phyloP scores from a whole-genome alignment of 2,888 invertebrate species.

The Scaptodrosophila latifasciaeformis region DNA sequence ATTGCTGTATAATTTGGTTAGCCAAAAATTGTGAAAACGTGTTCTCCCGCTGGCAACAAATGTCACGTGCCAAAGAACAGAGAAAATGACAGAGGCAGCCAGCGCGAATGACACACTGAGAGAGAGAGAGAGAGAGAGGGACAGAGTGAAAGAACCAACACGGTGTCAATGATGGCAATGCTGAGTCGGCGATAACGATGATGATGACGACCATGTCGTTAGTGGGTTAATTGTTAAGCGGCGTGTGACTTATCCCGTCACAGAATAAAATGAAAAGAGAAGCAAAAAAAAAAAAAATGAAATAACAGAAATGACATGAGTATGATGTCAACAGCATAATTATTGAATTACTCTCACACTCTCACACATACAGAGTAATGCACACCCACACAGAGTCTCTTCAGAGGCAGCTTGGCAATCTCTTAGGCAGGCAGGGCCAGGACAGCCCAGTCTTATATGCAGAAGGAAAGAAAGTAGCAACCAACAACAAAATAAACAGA shows the following conservation, averaged over 20 bases:
- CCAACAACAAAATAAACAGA: too few species aligned
- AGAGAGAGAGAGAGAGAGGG: too few species aligned
- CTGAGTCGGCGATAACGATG: neutral
- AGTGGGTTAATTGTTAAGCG: constrained; percentile 44
- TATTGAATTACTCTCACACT: constrained; percentile 57
- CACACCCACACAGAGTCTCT: constrained; percentile 4
- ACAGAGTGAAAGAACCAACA: too few species aligned
- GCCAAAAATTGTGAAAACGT: neutral
- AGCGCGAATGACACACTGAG: neutral
- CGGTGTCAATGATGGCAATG: too few species aligned
- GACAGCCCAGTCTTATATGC: too few species aligned
- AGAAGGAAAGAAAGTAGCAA: too few species aligned
- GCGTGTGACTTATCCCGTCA: constrained; percentile 38
- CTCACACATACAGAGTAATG: constrained; percentile 14
- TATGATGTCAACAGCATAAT: constrained; percentile 65
- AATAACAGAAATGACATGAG: constrained; percentile 41
- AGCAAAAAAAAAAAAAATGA: constrained; percentile 20
- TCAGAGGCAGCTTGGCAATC: too few species aligned
- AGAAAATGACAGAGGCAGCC: too few species aligned
- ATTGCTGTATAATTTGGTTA: constrained; percentile 11
- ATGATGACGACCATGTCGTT: constrained; percentile 28
- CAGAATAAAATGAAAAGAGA: neutral
- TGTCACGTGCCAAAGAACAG: constrained; percentile 25
- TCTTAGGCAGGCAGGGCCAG: too few species aligned
- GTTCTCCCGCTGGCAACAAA: constrained; percentile 15